Base-by-base conservation (phyloP, 2,113 vertebrate species). In the Calypte anna region DNA sequence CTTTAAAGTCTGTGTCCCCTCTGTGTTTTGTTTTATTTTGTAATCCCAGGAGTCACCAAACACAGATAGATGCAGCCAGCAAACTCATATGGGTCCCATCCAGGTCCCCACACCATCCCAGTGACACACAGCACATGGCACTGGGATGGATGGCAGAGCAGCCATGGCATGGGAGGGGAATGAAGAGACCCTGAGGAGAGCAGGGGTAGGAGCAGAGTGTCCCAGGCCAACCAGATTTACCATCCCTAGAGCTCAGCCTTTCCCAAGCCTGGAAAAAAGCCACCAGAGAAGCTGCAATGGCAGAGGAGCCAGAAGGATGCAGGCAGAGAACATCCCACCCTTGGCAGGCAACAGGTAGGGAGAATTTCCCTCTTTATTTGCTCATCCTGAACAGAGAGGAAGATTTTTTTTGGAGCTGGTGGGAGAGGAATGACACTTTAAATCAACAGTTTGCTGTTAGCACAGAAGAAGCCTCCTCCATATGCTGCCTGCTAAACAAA, bases 401-500 rank as follows among this genome's bases (percentile, higher is more conserved):
- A 50, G 68, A 44, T 57, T 82, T 54, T 82, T 82, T 94, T 83
- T 48, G 48, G 88, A 75, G 88, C 72, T 75, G 48, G 15, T 63
- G 30, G 72, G 40, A 86, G 57, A 83, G 66, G 72, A 13, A 1
- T 54, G 92, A 84, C 40, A 63, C 79, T 79, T 92, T 61, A 86
- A 93, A 89, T 46, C 79, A 76, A 82, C 78, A 80, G 30, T 85
- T 91, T 91, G 91, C 73, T 54, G 72, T 59, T 36, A 84, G 91
- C 80, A 7, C 85, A 54, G 91, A 80, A 87, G 91, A 81, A 90
- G 63, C 66, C 95, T 59, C 33, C 46, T 76, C 91, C 46, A 33
- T 82, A 81, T 57, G 3, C 93, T 96, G 83, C 67, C 87, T 57
- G 31, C 75, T 93, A 94, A 96, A 96, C 89, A 93, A 78, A 93